Conservation (phyloP, 2,797 vertebrate species). For the Siniperca scherzeri region DNA sequence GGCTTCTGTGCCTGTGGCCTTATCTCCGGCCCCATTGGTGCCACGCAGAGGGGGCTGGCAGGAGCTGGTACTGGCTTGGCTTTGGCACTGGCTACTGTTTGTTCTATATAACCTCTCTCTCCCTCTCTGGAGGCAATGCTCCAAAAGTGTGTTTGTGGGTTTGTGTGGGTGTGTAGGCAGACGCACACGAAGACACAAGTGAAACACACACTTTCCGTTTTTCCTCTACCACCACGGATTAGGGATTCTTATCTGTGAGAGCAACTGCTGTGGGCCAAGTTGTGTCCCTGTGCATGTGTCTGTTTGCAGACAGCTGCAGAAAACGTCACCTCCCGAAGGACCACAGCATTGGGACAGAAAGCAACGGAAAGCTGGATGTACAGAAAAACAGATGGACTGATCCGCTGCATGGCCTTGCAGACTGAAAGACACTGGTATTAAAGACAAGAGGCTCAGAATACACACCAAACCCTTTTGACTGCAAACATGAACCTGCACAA, state of each 20-base stretch:
- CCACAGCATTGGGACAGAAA: not conserved
- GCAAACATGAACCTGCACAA: conserved; percentile 27
- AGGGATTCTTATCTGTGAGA: conserved; percentile 54
- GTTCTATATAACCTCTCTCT: conserved; percentile 54
- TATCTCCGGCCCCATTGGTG: conserved; percentile 64
- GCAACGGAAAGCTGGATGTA: conserved; percentile 1
- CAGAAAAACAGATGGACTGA: conserved; percentile 27
- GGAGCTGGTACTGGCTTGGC: conserved; percentile 36
- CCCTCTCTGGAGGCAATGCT: conserved; percentile 34
- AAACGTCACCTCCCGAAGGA: conserved; percentile 52
- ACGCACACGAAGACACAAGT: not conserved
- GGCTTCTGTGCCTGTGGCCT: conserved; percentile 60
- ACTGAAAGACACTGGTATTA: conserved; percentile 12
- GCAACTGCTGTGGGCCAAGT: conserved; percentile 26
- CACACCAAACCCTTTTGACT: conserved; percentile 9
- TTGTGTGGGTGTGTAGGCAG: conserved; percentile 25
- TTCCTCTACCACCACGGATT: conserved; percentile 23
- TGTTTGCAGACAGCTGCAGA: conserved; percentile 50
- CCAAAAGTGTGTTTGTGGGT: conserved; percentile 46
- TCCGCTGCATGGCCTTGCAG: not conserved
- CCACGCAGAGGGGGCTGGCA: conserved; percentile 43
- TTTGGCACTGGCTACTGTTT: conserved; percentile 61
- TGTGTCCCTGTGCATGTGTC: conserved; percentile 27
- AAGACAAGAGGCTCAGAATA: conserved; percentile 1
- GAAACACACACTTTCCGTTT: conserved; percentile 27